Evolutionary conservation across 2,888 invertebrate genomes (phyloP).

Genomic region (Orthosia cruda): DNA sequence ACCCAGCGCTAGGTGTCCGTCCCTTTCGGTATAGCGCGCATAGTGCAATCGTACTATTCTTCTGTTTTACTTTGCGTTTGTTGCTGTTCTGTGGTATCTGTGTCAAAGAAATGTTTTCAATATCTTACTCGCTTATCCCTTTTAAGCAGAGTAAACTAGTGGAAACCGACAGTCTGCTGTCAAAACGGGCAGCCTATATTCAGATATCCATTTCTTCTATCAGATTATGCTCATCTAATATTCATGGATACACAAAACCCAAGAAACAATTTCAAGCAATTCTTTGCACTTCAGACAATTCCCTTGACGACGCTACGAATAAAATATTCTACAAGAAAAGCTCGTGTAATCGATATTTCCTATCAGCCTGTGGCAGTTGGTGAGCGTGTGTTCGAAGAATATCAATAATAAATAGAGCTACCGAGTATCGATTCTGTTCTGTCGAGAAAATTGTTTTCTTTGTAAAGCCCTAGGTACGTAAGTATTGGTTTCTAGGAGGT

Average conservation of each 20-base stretch:
- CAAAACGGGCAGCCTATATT: neutral
- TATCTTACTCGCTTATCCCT: too few relatives aligned
- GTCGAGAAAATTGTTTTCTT: slow-evolving; percentile 44
- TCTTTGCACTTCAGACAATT: slow-evolving; percentile 13
- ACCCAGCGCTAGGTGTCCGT: too few relatives aligned
- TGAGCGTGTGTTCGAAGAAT: slow-evolving; percentile 65
- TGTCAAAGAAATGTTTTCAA: too few relatives aligned
- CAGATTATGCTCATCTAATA: slow-evolving; percentile 12
- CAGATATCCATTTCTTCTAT: neutral
- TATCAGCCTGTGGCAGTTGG: slow-evolving; percentile 60
- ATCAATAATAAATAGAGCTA: slow-evolving; percentile 74
- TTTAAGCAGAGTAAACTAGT: neutral
- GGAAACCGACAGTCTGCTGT: neutral
- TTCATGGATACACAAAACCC: slow-evolving; percentile 24
- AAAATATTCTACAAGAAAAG: slow-evolving; percentile 44
- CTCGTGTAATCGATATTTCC: slow-evolving; percentile 73
- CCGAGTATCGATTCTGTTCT: slow-evolving; percentile 30
- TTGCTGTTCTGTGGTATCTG: too few relatives aligned
- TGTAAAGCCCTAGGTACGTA: neutral
- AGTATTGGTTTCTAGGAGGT: neutral
- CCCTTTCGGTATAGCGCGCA: too few relatives aligned
- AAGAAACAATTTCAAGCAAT: slow-evolving; percentile 14
- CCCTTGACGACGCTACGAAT: slow-evolving; percentile 31
- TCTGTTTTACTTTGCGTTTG: too few relatives aligned
- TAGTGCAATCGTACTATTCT: too few relatives aligned